These are phyloP conservation scores for Nylanderia fulva DNA, from an alignment of 1,140 invertebrate genomes.

Conservation along the genomic window DNA sequence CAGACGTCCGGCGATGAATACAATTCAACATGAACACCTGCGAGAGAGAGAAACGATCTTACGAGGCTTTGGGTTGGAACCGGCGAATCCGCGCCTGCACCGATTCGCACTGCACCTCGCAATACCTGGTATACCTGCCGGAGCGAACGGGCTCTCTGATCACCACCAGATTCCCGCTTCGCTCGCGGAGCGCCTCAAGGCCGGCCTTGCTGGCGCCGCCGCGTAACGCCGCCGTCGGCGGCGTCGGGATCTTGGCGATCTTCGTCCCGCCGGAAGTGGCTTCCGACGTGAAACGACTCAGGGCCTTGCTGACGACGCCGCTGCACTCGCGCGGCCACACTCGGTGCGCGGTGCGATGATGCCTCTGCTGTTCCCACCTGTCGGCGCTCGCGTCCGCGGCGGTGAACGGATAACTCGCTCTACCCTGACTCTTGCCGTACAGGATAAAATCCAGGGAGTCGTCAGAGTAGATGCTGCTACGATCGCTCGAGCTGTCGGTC, in stretches of 20 bases:
- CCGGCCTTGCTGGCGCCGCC: slow-evolving; percentile 77
- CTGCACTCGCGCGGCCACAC: slow-evolving; percentile 85
- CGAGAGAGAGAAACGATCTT: slow-evolving; percentile 52
- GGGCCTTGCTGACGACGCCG: slow-evolving; percentile 85
- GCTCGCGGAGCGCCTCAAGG: slow-evolving; percentile 81
- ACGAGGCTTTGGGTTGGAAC: slow-evolving; percentile 84
- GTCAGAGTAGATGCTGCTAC: slow-evolving; percentile 87
- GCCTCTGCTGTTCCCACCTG: slow-evolving; percentile 79
- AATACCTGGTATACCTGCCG: slow-evolving; percentile 85
- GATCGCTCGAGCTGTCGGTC: slow-evolving; percentile 87
- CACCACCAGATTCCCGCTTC: slow-evolving; percentile 85
- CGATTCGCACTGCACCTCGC: slow-evolving; percentile 87
- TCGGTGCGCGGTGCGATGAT: slow-evolving; percentile 70
- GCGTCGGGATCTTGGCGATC: slow-evolving; percentile 32
- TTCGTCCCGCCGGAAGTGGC: slow-evolving; percentile 51
- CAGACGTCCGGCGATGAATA: not conserved
- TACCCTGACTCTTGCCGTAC: slow-evolving; percentile 82
- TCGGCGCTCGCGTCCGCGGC: slow-evolving; percentile 75
- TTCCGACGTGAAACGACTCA: slow-evolving; percentile 84
- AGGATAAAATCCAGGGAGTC: slow-evolving; percentile 85
- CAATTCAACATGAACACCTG: not conserved
- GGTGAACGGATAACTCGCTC: slow-evolving; percentile 82
- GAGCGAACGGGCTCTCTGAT: slow-evolving; percentile 86
- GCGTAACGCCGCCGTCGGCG: slow-evolving; percentile 54
- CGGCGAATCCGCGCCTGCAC: slow-evolving; percentile 86